Evolutionary conservation across 2,113 vertebrate genomes (phyloP).

Genomic region (Galemys pyrenaicus): DNA sequence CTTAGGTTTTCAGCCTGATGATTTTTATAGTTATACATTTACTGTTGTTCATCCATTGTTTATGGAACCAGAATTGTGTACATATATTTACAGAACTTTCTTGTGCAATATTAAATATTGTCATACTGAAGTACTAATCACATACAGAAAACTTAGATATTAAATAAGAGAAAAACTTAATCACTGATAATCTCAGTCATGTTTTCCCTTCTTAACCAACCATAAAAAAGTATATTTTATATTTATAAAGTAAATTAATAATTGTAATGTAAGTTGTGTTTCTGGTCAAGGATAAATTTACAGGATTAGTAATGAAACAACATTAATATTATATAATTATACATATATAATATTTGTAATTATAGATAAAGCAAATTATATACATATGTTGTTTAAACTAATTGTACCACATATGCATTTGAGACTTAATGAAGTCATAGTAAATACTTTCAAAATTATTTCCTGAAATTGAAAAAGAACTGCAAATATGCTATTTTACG

Average conservation of each 20-base stretch:
- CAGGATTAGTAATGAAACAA: background rate
- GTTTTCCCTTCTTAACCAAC: background rate
- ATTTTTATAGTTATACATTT: background rate
- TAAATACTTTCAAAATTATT: background rate
- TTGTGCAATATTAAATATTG: background rate
- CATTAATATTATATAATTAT: background rate
- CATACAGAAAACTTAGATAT: background rate
- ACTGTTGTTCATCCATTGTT: background rate
- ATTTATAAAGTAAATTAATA: background rate
- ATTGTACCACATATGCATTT: background rate
- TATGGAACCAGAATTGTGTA: background rate
- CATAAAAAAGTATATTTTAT: background rate
- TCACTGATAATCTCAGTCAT: background rate
- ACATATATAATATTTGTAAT: background rate
- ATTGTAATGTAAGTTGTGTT: background rate
- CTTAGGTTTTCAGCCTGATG: background rate
- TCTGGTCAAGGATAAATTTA: background rate
- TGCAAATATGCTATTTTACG: background rate
- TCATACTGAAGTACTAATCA: background rate
- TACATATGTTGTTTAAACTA: background rate
- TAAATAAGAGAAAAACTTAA: background rate
- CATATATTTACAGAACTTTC: background rate
- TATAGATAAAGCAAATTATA: background rate
- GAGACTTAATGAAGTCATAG: background rate
- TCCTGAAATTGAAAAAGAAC: background rate